These are phyloP conservation scores for Trimorus sp. DNA, from an alignment of 2,888 invertebrate genomes.

Conservation along the genomic window DNA sequence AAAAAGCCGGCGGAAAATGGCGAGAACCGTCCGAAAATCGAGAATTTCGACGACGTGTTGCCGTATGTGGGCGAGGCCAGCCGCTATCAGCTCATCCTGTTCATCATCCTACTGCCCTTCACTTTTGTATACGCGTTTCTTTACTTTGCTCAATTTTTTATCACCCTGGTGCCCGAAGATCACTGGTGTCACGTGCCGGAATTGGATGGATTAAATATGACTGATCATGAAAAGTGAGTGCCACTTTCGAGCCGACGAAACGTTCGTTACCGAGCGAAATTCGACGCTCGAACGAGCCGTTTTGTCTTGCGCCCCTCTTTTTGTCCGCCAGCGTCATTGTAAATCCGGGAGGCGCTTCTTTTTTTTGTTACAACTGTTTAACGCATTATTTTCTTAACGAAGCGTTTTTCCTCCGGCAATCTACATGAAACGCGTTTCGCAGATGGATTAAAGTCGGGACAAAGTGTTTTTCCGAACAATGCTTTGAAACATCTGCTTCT, in stretches of 20 bases:
- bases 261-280: no score
- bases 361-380: no score
- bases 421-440: no score
- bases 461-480: no score
- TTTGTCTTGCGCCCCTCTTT: no score
- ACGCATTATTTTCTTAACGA: no score
- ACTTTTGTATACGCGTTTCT: conserved; percentile 80
- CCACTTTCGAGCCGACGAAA: background rate
- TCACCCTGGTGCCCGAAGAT: conserved; percentile 78
- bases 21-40: conserved; percentile 73
- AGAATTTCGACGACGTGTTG: conserved; percentile 79
- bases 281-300: no score
- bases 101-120: conserved; percentile 78
- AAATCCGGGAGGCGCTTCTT: no score
- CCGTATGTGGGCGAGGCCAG: conserved; percentile 80
- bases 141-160: conserved; percentile 80
- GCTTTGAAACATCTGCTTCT: no score
- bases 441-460: no score
- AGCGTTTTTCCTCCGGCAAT: no score
- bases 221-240: conserved; percentile 77
- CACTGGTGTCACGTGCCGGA: conserved; percentile 79
- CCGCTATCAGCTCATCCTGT: conserved; percentile 79
- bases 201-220: conserved; percentile 74
- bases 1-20: conserved; percentile 75
- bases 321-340: no score